Evolutionary conservation across 2,888 invertebrate genomes (phyloP), one percentile per base, ranked within the genome.

Genomic region (Drosophila kambysellisi): DNA sequence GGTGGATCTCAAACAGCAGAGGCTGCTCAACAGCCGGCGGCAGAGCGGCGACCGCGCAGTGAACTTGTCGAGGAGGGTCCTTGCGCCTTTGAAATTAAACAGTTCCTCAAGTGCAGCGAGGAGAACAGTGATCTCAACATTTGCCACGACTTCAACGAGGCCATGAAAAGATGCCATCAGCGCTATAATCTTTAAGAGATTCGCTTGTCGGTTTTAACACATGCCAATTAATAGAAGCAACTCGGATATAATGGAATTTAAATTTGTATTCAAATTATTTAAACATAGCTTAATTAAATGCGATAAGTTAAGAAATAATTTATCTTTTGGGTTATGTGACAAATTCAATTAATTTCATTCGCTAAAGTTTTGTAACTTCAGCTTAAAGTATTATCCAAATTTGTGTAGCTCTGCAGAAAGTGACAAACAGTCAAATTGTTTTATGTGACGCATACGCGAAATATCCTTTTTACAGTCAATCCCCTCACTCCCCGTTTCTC

Each of bases 101-200:
- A 88, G 57, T 88, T 88, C 56, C 85, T 88, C 32, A 88, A 82
- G 29, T 88, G 87, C 77, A 76, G 66, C 43, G 88, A 88, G 59
- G 83, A 88, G 50, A 88, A 85, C 54, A 76, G 62, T 48, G 87
- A 88, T 65, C 71, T 88, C 1, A 61, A 56, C 17, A 70, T 66
- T 0, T 88, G 87, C 29, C 78, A 79, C 29, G 74, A 66, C 20
- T 88, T 81, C 37, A 88, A 85, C 60, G 87, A 88, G 60, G 87
- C 87, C 2, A 54, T 88, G 73, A 76, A 83, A 20, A 70, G 65
- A 32, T 88, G 87, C 43, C 89, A 79, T 2, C 69, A 81, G 17
- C 84, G 69, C 29, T 88, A 89, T 25, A 88, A 88, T 65, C 35
- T 79, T 11, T 89, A 12, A 37, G 37, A 15, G 37, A 7, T 25